Evolutionary conservation across 2,113 vertebrate species (phyloP).

Genomic region (Channa argus): DNA sequence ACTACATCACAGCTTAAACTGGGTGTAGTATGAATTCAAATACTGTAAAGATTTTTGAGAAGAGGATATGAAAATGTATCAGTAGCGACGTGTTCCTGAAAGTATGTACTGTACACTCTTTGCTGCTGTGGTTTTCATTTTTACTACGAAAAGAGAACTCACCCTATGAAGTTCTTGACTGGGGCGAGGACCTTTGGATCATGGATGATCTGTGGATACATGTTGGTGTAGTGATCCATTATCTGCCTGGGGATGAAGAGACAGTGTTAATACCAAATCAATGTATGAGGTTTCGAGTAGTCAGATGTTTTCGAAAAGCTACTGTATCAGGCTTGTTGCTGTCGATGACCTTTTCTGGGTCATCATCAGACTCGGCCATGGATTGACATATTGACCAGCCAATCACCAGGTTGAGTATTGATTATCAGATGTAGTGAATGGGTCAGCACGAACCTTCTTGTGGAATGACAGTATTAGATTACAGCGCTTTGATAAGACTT

Average conservation of each 20-base stretch:
- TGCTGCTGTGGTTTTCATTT: background rate
- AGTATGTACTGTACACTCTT: background rate
- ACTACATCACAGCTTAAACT: background rate
- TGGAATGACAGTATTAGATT: background rate
- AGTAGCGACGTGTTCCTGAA: background rate
- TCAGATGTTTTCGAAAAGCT: background rate
- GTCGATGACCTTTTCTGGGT: too few relatives aligned
- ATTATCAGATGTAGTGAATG: background rate
- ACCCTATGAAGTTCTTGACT: constrained; percentile 88
- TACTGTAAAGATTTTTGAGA: constrained; percentile 1
- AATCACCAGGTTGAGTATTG: background rate
- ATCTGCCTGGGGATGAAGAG: constrained; percentile 83
- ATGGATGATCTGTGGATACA: constrained; percentile 90
- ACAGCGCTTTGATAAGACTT: constrained; percentile 68
- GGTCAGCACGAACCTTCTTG: background rate
- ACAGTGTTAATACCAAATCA: background rate
- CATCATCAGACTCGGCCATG: too few relatives aligned
- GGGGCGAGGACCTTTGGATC: constrained; percentile 66
- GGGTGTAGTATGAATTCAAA: background rate
- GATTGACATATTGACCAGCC: background rate
- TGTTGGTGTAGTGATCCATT: constrained; percentile 89
- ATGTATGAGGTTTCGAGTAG: background rate
- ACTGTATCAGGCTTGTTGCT: too few relatives aligned
- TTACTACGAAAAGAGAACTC: constrained; percentile 49
- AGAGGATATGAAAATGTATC: constrained; percentile 48